Percentiles rank a stretch among this genome's conserved stretches.
Evolutionary conservation across 2,113 vertebrate genomes (phyloP).

Genomic region (Octodon degus): DNA sequence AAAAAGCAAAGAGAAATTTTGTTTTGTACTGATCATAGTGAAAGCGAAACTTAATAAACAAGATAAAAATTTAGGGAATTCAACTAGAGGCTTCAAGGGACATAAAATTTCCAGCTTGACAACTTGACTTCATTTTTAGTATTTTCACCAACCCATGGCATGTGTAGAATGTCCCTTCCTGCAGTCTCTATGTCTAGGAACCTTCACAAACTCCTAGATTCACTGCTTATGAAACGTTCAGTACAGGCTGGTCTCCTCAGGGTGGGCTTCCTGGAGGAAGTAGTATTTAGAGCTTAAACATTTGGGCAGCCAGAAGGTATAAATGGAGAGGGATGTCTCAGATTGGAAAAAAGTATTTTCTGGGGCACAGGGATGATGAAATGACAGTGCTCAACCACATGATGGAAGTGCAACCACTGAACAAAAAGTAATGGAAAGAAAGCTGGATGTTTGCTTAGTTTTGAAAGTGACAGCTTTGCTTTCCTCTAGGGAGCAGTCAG

Average conservation of each 20-base stretch:
- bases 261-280: not conserved
- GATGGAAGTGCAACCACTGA: not conserved
- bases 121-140: not conserved
- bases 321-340: not conserved
- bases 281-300: not conserved
- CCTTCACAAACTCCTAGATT: not conserved
- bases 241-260: not conserved
- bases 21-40: constrained; percentile 15
- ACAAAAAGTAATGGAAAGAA: not conserved
- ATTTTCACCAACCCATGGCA: not conserved
- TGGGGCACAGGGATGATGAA: not conserved
- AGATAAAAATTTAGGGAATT: constrained; percentile 4
- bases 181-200: not conserved
- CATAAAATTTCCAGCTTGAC: not conserved
- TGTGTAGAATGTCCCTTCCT: accelerated
- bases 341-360: not conserved
- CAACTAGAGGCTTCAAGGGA: not conserved
- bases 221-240: not conserved
- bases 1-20: constrained; percentile 21
- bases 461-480: not conserved
- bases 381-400: not conserved
- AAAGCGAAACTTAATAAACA: constrained; percentile 41
- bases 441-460: not conserved
- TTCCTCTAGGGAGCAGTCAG: not conserved
- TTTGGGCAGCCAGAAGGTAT: not conserved